Conservation (phyloP, 2,888 invertebrate genomes). For the Acanthosepion lycidas region DNA sequence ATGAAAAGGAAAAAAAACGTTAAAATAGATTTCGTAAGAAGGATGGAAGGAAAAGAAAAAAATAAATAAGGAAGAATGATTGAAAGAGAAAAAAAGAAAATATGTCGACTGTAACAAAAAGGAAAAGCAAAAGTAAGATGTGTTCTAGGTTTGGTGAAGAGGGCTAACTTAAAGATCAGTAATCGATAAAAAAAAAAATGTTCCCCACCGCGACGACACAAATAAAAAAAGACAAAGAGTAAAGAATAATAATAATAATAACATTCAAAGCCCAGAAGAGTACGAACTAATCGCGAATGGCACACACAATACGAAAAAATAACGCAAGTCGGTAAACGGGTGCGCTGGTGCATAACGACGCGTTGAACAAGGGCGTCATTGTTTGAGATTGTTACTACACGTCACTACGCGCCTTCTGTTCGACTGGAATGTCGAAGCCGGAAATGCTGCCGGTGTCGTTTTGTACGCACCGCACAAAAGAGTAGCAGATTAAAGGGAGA, state of each 20-base stretch:
- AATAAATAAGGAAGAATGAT: neutral
- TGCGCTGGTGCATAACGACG: neutral
- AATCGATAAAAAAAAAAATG: neutral
- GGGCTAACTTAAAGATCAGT: too few species aligned
- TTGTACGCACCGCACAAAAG: neutral
- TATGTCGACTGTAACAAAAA: too few species aligned
- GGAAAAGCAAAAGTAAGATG: too few species aligned
- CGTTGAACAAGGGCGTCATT: neutral
- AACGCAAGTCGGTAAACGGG: neutral
- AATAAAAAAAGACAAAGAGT: neutral
- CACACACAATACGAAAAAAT: neutral
- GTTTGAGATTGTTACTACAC: neutral
- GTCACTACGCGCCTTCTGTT: neutral
- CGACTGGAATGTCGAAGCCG: neutral
- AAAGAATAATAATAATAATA: neutral
- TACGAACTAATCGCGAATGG: neutral
- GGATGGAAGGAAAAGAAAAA: neutral
- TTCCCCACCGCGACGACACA: neutral
- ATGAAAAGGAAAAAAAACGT: too few species aligned
- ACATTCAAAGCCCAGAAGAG: neutral
- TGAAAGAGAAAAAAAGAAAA: neutral
- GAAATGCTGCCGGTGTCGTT: conserved; percentile 21
- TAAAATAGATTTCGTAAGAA: neutral
- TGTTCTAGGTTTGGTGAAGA: too few species aligned
- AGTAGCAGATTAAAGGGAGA: neutral